Base-by-base conservation (phyloP, 2,888 invertebrate genomes). In the Mythimna impura region DNA sequence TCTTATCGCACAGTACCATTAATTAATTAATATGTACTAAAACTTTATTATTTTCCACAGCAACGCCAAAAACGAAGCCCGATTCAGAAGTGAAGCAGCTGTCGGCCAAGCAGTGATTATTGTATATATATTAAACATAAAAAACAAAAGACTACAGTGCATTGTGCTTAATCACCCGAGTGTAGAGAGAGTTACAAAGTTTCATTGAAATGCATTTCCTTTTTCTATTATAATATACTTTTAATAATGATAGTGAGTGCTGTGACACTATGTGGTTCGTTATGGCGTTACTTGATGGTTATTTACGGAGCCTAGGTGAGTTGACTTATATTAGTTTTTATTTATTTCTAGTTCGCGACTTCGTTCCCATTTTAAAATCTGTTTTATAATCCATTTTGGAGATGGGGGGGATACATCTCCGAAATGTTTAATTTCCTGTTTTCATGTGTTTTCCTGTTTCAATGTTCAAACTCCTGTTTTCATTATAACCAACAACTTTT, bases 251-350 rank as follows among this genome's bases (percentile, higher is more conserved):
- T 71, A 82, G 81, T 80, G 73, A 82, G 84, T 82, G 83, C 72
- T 71, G 40, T 55, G 81, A 86, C 81, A 80, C 73, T 80, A 55
- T 69, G 78, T 83, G 81, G 64, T 63, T 73, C 75, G 71, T 72
- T 65, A 12, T 68, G 88, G 91, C 88, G 88, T 86, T 88, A 88
- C 88, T 88, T 88, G 91, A 91, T 87, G 71, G 76, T 83, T 85
- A 65, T 83, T 81, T 85, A 86, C 87, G 89, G 89, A 93, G 93
- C 93, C 91, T 91, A 89, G 95, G 94, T 94, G 86, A 90, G 93
- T 43, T 62, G 50, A 17, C 10, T 54, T 5, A 20, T 61, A 50
- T n/a, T 61, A 73, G 50, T 66, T 62, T 47, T 62, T 30, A 30
- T 3, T 9, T 34, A 14, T 34, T 20, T 71, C 20, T 47, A 47